Percentiles rank a stretch among this genome's conserved stretches.
phyloP scores from a whole-genome alignment of 2,797 vertebrate genomes.

The Malurus leucopterus region DNA sequence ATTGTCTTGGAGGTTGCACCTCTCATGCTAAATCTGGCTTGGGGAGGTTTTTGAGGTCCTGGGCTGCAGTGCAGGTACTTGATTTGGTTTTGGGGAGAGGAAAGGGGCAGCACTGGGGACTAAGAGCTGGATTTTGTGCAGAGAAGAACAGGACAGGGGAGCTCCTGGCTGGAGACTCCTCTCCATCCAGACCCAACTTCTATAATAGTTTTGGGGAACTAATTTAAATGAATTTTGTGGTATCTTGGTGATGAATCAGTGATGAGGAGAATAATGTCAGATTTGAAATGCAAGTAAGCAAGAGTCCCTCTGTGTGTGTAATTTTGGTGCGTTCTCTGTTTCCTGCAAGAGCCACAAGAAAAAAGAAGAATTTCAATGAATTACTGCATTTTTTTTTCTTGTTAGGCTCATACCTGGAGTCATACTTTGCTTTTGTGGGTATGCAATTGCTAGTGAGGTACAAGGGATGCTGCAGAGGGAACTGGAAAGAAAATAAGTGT shows the following conservation, averaged over 20 bases:
- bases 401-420: background rate
- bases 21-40: accelerated
- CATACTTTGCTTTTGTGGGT: background rate
- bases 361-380: background rate
- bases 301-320: background rate
- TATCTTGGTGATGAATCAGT: too few species aligned
- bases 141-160: background rate
- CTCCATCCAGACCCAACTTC: background rate
- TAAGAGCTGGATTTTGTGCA: background rate
- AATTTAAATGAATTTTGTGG: background rate
- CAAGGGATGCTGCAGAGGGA: background rate
- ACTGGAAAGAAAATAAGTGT: background rate
- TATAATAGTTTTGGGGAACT: background rate
- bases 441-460: background rate
- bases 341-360: background rate
- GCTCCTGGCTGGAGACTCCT: background rate
- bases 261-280: background rate
- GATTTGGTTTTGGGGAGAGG: background rate
- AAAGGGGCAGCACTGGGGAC: background rate
- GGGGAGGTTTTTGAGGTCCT: background rate
- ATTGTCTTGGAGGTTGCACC: background rate
- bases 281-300: too few species aligned
- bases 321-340: background rate
- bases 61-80: background rate
- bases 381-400: background rate